These are phyloP conservation scores for Colinus virginianus DNA, from an alignment of 2,113 vertebrate species.

Conservation along the genomic window DNA sequence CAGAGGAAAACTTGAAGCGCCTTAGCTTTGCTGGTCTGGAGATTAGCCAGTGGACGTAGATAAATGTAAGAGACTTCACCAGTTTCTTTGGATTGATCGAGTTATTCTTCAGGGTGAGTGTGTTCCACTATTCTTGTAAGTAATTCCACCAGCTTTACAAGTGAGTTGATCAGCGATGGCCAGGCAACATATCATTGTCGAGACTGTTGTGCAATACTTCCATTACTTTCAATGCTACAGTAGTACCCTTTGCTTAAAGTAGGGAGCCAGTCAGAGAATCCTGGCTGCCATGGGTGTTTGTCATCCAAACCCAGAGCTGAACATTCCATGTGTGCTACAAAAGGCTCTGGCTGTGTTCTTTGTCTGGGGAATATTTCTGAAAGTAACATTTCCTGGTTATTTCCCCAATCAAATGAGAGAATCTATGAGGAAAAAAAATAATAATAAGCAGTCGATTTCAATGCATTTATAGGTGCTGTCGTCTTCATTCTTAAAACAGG, in stretches of 20 bases:
- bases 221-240: conserved; percentile 21
- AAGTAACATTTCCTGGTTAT: not conserved
- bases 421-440: not conserved
- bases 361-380: not conserved
- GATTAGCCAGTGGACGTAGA: not conserved
- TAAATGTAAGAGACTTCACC: not conserved
- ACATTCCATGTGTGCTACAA: not conserved
- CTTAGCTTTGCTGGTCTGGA: not conserved
- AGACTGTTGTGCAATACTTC: conserved; percentile 52
- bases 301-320: conserved; percentile 16
- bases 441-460: not conserved
- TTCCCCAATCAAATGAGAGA: not conserved
- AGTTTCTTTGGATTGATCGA: not conserved
- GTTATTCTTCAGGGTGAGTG: not conserved
- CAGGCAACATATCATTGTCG: conserved; percentile 22
- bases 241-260: conserved; percentile 34
- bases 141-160: not conserved
- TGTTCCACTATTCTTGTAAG: not conserved
- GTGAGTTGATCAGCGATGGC: not conserved
- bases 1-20: not conserved
- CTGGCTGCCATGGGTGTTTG: not conserved
- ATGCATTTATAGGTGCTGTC: not conserved
- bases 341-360: not conserved
- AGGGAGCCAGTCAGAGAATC: not conserved
- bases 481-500: not conserved